These are phyloP conservation scores for Clarias batrachus DNA, from an alignment of 2,113 vertebrate species.

Conservation along the genomic window DNA sequence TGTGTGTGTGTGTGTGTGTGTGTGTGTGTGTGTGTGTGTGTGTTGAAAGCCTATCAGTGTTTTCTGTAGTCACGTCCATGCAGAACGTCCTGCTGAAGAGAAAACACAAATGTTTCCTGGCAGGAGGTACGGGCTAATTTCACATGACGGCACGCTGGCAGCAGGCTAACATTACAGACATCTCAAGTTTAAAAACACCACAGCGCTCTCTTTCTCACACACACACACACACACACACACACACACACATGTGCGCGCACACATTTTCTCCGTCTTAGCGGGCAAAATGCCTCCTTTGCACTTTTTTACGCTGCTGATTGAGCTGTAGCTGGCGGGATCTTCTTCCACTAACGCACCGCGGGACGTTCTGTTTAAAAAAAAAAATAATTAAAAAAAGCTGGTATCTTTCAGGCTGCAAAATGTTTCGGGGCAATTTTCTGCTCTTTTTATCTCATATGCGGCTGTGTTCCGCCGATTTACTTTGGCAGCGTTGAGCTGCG, in stretches of 20 bases:
- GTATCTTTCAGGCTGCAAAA: slow-evolving; percentile 49
- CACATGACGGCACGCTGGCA: slow-evolving; percentile 65
- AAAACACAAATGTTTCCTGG: slow-evolving; percentile 68
- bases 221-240: slow-evolving; percentile 4
- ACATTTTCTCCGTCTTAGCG: slow-evolving; percentile 16
- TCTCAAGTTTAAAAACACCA: slow-evolving; percentile 70
- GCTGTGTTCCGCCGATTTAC: slow-evolving; percentile 52
- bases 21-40: slow-evolving; percentile 6
- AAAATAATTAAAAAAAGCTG: slow-evolving; percentile 7
- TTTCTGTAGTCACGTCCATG: slow-evolving; percentile 27
- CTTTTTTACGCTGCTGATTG: slow-evolving; percentile 59
- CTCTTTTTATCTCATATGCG: slow-evolving; percentile 53
- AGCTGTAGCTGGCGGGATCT: slow-evolving; percentile 41
- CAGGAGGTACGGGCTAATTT: slow-evolving; percentile 61
- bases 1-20: slow-evolving; percentile 12
- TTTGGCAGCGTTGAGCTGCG: slow-evolving; percentile 46
- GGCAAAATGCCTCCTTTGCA: slow-evolving; percentile 65
- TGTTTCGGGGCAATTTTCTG: slow-evolving; percentile 49
- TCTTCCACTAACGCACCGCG: slow-evolving; percentile 40
- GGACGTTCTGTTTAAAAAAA: slow-evolving; percentile 14
- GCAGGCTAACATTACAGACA: slow-evolving; percentile 69
- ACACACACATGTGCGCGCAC: neutral
- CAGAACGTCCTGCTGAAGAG: slow-evolving; percentile 43
- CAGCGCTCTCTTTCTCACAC: slow-evolving; percentile 57
- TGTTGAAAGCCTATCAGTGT: neutral